Conservation (phyloP, 2,888 invertebrate species). For the Dryocosmus kuriphilus region DNA sequence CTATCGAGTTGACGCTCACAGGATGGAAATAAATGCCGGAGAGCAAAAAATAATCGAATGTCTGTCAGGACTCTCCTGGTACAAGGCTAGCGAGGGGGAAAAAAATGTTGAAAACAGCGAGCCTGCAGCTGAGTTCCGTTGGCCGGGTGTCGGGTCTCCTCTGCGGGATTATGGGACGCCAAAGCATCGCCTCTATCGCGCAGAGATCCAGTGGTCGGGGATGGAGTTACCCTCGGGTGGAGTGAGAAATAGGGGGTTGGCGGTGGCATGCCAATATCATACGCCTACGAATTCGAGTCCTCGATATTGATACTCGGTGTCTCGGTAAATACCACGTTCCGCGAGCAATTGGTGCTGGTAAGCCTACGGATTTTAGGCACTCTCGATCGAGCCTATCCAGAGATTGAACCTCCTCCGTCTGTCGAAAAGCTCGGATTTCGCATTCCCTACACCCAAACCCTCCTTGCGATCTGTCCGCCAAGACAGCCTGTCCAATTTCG, state of each 20-base stretch:
- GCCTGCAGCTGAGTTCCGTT: constrained; percentile 30
- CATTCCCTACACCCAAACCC: constrained; percentile 23
- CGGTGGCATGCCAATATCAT: constrained; percentile 60
- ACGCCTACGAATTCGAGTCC: constrained; percentile 56
- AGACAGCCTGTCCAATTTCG: constrained; percentile 29
- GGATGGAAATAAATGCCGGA: constrained; percentile 40
- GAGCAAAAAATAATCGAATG: constrained; percentile 48
- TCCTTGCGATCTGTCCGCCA: constrained; percentile 38
- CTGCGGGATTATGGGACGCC: constrained; percentile 51
- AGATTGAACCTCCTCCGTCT: constrained; percentile 43
- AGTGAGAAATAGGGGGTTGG: constrained; percentile 43
- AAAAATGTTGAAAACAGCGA: constrained; percentile 17
- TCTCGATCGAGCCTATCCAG: constrained; percentile 49
- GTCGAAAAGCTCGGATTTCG: constrained; percentile 39
- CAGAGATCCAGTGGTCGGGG: constrained; percentile 38
- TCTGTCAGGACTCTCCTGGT: constrained; percentile 41
- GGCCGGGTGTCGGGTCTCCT: constrained; percentile 38
- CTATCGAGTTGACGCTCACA: constrained; percentile 39
- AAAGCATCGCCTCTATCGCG: constrained; percentile 49
- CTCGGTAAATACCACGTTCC: constrained; percentile 56
- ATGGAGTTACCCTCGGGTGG: constrained; percentile 51
- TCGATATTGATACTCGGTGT: constrained; percentile 59
- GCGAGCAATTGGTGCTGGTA: constrained; percentile 51
- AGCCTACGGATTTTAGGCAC: constrained; percentile 53
- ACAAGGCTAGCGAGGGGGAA: constrained; percentile 6